Evolutionary conservation across 2,888 invertebrate species (phyloP).

Genomic region (Adelphocoris suturalis): DNA sequence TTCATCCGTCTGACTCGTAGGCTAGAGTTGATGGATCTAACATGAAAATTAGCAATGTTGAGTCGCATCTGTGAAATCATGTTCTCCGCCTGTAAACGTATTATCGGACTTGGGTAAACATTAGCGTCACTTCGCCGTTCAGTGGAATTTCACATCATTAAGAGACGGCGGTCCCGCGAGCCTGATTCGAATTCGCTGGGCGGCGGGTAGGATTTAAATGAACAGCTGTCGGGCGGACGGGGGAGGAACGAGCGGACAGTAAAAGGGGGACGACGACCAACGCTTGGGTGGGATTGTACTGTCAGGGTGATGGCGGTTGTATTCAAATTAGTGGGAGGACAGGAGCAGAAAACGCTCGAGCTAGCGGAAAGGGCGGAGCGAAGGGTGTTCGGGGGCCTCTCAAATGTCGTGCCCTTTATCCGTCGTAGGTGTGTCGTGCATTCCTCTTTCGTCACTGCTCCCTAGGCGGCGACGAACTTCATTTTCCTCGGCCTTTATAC

Average conservation of each 20-base stretch:
- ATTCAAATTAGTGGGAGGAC: slow-evolving; percentile 24
- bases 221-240: background rate
- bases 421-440: background rate
- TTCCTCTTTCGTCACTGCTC: slow-evolving; percentile 7
- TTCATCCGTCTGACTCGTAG: too few species aligned
- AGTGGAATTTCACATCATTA: slow-evolving; percentile 21
- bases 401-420: slow-evolving; percentile 38
- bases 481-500: too few species aligned
- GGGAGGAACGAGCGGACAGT: background rate
- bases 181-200: slow-evolving; percentile 8
- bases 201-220: background rate
- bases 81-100: background rate
- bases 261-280: background rate
- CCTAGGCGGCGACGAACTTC: background rate
- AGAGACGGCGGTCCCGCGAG: background rate
- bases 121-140: background rate
- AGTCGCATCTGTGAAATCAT: background rate
- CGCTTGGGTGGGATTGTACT: slow-evolving; percentile 28
- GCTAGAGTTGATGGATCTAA: too few species aligned
- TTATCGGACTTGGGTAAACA: background rate
- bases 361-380: slow-evolving; percentile 22
- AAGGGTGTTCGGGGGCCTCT: background rate
- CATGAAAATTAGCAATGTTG: background rate
- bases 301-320: slow-evolving; percentile 42
- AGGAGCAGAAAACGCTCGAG: background rate